These are phyloP conservation scores for Achlya flavicornis DNA, from an alignment of 2,888 invertebrate genomes.

Conservation along the genomic window DNA sequence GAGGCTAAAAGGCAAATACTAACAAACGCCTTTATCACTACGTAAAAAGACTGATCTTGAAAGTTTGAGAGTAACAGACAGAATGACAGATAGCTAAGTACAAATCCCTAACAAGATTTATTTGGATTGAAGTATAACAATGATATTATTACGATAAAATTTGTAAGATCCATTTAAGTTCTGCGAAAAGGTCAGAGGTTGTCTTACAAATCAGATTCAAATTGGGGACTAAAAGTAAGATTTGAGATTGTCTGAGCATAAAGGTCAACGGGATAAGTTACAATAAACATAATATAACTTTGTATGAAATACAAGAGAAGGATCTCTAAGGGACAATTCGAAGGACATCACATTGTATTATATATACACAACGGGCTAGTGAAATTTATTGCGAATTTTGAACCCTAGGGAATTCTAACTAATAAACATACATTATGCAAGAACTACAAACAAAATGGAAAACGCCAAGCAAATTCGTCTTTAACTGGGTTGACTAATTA, in stretches of 20 bases:
- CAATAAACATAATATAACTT: conserved; percentile 7
- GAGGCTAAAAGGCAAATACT: too few relatives aligned
- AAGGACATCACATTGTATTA: background rate
- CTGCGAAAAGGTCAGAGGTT: background rate
- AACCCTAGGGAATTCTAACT: background rate
- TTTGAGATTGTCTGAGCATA: background rate
- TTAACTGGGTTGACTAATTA: too few relatives aligned
- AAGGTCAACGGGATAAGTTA: background rate
- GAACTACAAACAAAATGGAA: too few relatives aligned
- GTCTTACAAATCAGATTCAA: conserved; percentile 1
- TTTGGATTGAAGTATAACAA: background rate
- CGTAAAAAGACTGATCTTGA: background rate
- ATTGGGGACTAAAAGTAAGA: background rate
- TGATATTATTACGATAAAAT: background rate
- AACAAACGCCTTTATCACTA: too few relatives aligned
- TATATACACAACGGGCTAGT: background rate
- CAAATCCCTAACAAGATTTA: conserved; percentile 5
- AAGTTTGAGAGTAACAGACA: background rate
- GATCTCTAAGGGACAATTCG: background rate
- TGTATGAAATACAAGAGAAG: background rate
- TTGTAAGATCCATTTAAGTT: background rate
- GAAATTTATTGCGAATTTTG: background rate
- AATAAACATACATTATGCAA: background rate
- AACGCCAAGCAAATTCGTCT: too few relatives aligned
- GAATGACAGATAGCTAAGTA: conserved; percentile 1